These are phyloP conservation scores for Yponomeuta sedellus DNA, from an alignment of 2,888 invertebrate species.

Conservation along the genomic window DNA sequence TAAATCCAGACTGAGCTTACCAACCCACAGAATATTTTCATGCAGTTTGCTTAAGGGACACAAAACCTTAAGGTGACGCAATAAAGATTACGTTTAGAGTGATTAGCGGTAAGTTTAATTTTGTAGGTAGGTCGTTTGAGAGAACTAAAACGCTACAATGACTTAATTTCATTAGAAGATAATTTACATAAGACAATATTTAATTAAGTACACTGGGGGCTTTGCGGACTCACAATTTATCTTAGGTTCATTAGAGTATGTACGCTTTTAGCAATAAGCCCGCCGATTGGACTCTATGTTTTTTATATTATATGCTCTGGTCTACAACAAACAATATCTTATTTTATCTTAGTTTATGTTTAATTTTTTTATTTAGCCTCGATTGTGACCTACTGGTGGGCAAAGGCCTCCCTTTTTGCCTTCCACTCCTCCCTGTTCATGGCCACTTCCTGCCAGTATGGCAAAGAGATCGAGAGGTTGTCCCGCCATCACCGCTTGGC, in stretches of 20 bases:
- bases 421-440: too few relatives aligned
- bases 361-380: too few relatives aligned
- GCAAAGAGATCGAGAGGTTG: too few relatives aligned
- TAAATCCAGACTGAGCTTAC: neutral
- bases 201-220: neutral
- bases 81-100: neutral
- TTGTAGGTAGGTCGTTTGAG: constrained; percentile 16
- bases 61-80: neutral
- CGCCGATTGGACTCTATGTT: too few relatives aligned
- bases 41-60: neutral
- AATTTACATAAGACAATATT: constrained; percentile 14
- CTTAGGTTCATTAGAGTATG: neutral
- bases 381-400: too few relatives aligned
- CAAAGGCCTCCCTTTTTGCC: too few relatives aligned
- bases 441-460: too few relatives aligned
- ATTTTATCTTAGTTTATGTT: too few relatives aligned
- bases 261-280: too few relatives aligned
- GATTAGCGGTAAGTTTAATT: neutral
- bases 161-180: constrained; percentile 38
- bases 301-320: too few relatives aligned
- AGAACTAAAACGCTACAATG: constrained; percentile 32
- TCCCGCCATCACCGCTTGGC: too few relatives aligned
- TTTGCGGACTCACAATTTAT: neutral
- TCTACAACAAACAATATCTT: too few relatives aligned
- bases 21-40: constrained; percentile 20